Percentiles rank a stretch among this genome's conserved stretches.
These are phyloP conservation scores for Bombus confusus DNA, from an alignment of 1,140 invertebrate species.

Conservation along the genomic window DNA sequence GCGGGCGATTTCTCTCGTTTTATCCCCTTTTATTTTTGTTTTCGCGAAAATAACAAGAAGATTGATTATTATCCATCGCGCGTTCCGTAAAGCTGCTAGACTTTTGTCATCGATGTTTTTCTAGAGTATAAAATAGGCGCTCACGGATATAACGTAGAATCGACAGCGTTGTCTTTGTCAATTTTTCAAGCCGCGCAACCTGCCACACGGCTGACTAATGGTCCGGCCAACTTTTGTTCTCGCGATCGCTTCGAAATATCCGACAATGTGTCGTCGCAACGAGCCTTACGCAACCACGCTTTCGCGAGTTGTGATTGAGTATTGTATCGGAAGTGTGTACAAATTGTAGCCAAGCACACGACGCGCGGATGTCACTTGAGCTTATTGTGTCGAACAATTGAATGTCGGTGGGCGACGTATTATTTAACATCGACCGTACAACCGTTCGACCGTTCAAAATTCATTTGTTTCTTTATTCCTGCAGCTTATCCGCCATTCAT, in stretches of 20 bases:
- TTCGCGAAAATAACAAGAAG: background rate
- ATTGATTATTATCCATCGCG: background rate
- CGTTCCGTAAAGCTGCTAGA: background rate
- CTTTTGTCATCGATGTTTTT: background rate
- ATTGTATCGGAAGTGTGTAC: constrained; percentile 25
- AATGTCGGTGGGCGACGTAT: constrained; percentile 10
- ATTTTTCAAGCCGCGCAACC: constrained; percentile 16
- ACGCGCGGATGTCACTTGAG: constrained; percentile 12
- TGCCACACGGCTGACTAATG: constrained; percentile 27
- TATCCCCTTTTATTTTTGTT: background rate
- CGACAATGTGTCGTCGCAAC: constrained; percentile 33
- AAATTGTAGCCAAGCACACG: constrained; percentile 15
- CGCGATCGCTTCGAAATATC: constrained; percentile 34
- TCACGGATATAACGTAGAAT: background rate
- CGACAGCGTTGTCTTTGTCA: background rate
- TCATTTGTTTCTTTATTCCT: background rate
- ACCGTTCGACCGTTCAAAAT: background rate
- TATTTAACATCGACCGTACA: background rate
- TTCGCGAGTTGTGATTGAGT: constrained; percentile 17
- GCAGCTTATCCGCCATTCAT: background rate
- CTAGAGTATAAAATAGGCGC: background rate
- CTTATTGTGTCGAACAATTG: constrained; percentile 36
- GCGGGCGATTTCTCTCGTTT: background rate
- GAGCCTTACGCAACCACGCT: constrained; percentile 32
- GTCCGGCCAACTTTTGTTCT: constrained; percentile 10